Evolutionary conservation across 2,888 invertebrate genomes (phyloP).

Genomic region (Ormyrus pomaceus): DNA sequence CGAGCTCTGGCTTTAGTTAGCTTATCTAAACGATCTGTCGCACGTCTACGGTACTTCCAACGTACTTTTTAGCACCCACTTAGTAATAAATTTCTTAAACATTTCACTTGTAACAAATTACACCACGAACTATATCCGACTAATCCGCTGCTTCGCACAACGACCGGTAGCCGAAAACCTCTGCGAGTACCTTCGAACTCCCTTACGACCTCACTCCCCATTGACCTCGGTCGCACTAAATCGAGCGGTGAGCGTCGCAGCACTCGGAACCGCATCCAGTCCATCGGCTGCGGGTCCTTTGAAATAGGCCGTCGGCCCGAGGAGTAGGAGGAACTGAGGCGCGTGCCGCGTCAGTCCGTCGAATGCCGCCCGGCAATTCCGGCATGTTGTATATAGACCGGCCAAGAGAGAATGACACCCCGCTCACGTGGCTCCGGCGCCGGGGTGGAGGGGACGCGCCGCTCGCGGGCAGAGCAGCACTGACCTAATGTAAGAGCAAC

Average conservation of each 20-base stretch:
- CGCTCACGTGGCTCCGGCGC: conserved; percentile 19
- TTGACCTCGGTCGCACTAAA: conserved; percentile 7
- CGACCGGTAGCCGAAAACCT: no score
- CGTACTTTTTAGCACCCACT: no score
- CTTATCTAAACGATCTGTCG: no score
- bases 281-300: background rate
- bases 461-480: background rate
- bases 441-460: conserved; percentile 2
- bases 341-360: conserved; percentile 31
- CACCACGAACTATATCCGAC: no score
- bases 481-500: no score
- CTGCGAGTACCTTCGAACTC: no score
- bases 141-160: no score
- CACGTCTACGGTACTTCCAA: no score
- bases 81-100: no score
- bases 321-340: conserved; percentile 2
- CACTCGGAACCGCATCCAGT: background rate
- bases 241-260: background rate
- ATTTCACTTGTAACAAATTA: no score
- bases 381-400: conserved; percentile 39
- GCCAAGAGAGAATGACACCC: conserved; percentile 7
- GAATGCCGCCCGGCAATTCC: conserved; percentile 42
- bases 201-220: background rate
- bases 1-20: no score
- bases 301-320: background rate